Conservation (phyloP, 2,888 invertebrate species). For the Achlya flavicornis region DNA sequence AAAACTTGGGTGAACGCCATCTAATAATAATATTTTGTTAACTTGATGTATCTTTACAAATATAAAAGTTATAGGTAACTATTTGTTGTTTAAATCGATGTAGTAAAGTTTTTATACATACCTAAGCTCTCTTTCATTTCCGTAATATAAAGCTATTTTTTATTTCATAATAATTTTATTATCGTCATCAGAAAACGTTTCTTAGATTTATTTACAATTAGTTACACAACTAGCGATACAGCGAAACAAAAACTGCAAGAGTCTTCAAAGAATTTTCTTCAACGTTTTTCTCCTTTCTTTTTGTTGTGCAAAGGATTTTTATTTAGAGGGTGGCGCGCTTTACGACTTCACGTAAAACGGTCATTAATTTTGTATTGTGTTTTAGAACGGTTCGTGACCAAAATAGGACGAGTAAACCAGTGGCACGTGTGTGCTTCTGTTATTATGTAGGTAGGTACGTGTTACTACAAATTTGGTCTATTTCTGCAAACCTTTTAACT, state of each 20-base stretch:
- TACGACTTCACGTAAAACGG: constrained; percentile 61
- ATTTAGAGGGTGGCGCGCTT: constrained; percentile 52
- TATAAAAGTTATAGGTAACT: no score
- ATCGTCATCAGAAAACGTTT: no score
- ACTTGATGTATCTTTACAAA: no score
- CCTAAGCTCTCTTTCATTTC: no score
- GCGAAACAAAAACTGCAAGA: not conserved
- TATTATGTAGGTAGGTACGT: constrained; percentile 19
- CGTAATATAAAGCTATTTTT: no score
- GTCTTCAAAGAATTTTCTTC: not conserved
- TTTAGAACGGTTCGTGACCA: constrained; percentile 41
- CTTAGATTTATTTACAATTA: no score
- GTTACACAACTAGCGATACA: not conserved
- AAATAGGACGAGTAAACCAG: constrained; percentile 46
- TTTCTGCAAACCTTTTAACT: constrained; percentile 7
- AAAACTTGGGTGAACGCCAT: no score
- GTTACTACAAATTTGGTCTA: constrained; percentile 19
- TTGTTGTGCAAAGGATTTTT: constrained; percentile 47
- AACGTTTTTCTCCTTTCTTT: constrained; percentile 39
- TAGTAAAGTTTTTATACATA: no score
- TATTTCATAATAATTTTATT: no score
- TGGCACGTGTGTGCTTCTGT: constrained; percentile 33
- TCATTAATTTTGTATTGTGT: constrained; percentile 66
- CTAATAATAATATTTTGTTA: no score
- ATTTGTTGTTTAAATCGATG: no score